Conservation (phyloP, 2,888 invertebrate species). For the Apamea crenata region DNA sequence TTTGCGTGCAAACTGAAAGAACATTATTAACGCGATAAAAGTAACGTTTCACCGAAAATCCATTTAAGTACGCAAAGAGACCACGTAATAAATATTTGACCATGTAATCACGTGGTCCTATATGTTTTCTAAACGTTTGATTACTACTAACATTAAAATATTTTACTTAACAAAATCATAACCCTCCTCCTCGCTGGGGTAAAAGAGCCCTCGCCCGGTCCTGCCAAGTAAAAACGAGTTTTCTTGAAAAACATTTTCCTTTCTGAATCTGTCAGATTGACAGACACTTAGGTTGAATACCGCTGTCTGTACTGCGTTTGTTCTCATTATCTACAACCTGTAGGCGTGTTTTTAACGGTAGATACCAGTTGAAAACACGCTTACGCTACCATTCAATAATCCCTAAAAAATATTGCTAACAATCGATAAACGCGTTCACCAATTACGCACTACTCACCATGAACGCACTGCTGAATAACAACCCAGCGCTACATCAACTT, state of each 20-base stretch:
- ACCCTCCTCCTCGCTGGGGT: not conserved
- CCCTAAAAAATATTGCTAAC: not conserved
- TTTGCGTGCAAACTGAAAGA: conserved; percentile 72
- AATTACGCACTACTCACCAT: conserved; percentile 11
- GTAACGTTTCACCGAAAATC: conserved; percentile 38
- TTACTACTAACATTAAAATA: not conserved
- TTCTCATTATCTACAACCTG: no score
- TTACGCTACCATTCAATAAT: not conserved
- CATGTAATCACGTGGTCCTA: not conserved
- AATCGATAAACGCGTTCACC: conserved; percentile 8
- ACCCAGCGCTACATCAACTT: not conserved
- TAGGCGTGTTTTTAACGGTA: no score
- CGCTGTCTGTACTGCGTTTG: not conserved
- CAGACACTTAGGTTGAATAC: not conserved
- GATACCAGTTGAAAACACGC: not conserved
- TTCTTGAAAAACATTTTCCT: not conserved
- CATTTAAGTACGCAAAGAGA: conserved; percentile 7
- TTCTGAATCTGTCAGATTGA: not conserved
- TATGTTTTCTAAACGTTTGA: not conserved
- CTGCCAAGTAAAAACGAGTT: not conserved
- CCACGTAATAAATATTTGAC: not conserved
- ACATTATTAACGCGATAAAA: conserved; percentile 59
- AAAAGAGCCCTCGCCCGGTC: not conserved
- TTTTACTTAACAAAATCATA: not conserved
- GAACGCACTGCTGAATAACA: not conserved